phyloP scores from a whole-genome alignment of 2,797 vertebrate species.

The Malacoctenus gilli region DNA sequence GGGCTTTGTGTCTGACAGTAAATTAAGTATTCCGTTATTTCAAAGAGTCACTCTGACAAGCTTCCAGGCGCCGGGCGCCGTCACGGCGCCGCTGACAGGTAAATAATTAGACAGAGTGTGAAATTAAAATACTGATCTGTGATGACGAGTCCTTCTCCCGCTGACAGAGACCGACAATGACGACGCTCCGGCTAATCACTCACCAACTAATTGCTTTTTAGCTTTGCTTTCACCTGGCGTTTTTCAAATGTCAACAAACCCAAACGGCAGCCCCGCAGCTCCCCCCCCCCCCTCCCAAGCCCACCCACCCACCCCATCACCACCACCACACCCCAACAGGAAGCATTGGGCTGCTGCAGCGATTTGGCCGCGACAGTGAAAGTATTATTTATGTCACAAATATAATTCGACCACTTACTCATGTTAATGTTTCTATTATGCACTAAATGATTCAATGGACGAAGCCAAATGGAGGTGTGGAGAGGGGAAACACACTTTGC shows the following conservation, averaged over 20 bases:
- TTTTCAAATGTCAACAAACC: constrained; percentile 54
- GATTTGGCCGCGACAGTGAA: constrained; percentile 35
- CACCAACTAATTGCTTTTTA: constrained; percentile 60
- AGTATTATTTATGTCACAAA: constrained; percentile 58
- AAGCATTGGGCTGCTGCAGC: constrained; percentile 40
- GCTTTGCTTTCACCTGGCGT: constrained; percentile 47
- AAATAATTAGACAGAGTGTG: constrained; percentile 59
- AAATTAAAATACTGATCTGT: constrained; percentile 58
- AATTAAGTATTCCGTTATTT: constrained; percentile 45
- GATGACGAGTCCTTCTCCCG: constrained; percentile 45
- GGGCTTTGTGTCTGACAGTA: constrained; percentile 13
- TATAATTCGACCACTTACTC: constrained; percentile 61
- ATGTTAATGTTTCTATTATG: constrained; percentile 69
- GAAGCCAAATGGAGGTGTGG: constrained; percentile 58
- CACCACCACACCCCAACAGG: too few species aligned
- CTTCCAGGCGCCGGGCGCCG: constrained; percentile 24
- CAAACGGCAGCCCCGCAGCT: constrained; percentile 33
- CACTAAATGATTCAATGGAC: constrained; percentile 54
- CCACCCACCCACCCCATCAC: too few species aligned
- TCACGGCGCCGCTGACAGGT: constrained; percentile 40
- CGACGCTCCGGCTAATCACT: constrained; percentile 54
- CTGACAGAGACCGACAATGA: constrained; percentile 56
- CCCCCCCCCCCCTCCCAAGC: constrained; percentile 16
- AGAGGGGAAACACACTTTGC: constrained; percentile 49
- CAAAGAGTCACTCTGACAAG: constrained; percentile 13